Evolutionary conservation across 2,113 vertebrate species (phyloP).

Genomic region (Panurus biarmicus): DNA sequence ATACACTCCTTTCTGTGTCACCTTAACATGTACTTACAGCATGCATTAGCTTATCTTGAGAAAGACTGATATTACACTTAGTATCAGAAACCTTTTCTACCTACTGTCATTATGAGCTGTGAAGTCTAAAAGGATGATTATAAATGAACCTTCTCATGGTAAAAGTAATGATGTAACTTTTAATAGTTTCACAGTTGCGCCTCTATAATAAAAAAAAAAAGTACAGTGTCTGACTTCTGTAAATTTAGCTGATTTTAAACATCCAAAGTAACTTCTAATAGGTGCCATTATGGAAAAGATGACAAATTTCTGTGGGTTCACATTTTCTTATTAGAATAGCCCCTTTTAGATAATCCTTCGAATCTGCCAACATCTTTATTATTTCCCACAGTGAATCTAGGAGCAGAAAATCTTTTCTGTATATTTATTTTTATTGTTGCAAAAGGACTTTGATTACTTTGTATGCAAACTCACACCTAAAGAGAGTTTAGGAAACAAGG

Average conservation of each 20-base stretch:
- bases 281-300: not conserved
- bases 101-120: not conserved
- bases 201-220: not conserved
- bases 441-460: not conserved
- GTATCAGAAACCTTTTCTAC: not conserved
- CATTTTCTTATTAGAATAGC: not conserved
- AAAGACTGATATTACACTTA: not conserved
- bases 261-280: not conserved
- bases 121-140: not conserved
- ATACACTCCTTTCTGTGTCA: not conserved
- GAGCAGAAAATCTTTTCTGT: not conserved
- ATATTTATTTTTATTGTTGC: not conserved
- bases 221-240: not conserved
- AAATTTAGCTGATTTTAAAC: slow-evolving; percentile 30
- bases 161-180: not conserved
- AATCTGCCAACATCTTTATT: not conserved
- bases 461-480: not conserved
- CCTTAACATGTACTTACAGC: not conserved
- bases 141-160: not conserved
- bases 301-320: not conserved
- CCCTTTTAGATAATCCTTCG: not conserved
- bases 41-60: not conserved
- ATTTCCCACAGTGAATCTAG: not conserved
- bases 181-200: not conserved
- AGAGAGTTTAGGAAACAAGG: slow-evolving; percentile 2